These are phyloP conservation scores for Stigmatopora argus DNA, from an alignment of 2,113 vertebrate species.

Conservation along the genomic window DNA sequence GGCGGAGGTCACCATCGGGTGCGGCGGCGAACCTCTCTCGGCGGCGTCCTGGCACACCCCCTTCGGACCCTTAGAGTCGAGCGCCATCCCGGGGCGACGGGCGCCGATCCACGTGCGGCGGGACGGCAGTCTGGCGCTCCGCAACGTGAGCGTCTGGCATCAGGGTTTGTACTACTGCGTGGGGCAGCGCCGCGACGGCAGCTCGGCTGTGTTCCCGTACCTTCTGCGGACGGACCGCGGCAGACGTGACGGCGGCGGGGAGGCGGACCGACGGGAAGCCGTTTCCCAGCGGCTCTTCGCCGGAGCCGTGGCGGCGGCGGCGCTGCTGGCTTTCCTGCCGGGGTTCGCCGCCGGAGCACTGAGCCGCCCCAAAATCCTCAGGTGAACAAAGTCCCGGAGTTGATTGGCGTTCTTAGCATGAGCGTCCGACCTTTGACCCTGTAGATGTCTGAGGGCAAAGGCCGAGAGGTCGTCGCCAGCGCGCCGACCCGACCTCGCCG, in stretches of 20 bases:
- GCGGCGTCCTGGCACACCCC: conserved; percentile 67
- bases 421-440: background rate
- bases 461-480: conserved; percentile 2
- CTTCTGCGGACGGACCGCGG: conserved; percentile 22
- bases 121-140: conserved; percentile 56
- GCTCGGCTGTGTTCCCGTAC: conserved; percentile 45
- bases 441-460: conserved; percentile 38
- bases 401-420: background rate
- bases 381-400: conserved; percentile 17
- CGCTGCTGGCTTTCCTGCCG: conserved; percentile 63
- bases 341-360: conserved; percentile 67
- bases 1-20: conserved; percentile 40
- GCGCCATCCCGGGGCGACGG: conserved; percentile 3
- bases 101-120: conserved; percentile 35
- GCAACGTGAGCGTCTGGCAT: conserved; percentile 41
- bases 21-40: conserved; percentile 34
- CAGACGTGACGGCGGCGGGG: background rate
- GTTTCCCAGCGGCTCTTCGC: conserved; percentile 38
- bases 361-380: conserved; percentile 48
- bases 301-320: conserved; percentile 56
- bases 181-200: conserved; percentile 22
- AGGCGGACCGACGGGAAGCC: background rate
- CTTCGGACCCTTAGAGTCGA: conserved; percentile 49
- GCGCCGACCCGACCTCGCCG: background rate
- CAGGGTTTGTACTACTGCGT: conserved; percentile 68